Conservation (phyloP, 2,797 vertebrate genomes). For the Acipenser oxyrinchus region DNA sequence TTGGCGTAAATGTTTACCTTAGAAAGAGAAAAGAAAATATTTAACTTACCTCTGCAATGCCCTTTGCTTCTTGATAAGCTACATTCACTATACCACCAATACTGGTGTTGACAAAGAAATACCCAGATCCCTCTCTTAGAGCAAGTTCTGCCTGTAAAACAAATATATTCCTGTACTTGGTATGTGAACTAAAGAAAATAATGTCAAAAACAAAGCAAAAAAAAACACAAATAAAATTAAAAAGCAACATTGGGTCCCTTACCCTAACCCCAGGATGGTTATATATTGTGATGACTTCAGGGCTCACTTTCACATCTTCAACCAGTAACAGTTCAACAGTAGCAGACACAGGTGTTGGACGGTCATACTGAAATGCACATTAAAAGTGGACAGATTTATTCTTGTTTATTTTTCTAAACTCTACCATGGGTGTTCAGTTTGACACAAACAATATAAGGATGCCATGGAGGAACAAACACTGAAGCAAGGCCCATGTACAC, state of each 20-base stretch:
- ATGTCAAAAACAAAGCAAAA: too few species aligned
- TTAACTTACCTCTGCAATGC: constrained; percentile 60
- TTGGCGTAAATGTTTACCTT: too few species aligned
- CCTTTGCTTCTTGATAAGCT: constrained; percentile 62
- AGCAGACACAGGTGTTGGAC: constrained; percentile 63
- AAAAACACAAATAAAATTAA: neutral
- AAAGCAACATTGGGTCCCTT: constrained; percentile 15
- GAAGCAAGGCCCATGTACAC: too few species aligned
- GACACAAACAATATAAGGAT: too few species aligned
- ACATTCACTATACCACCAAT: constrained; percentile 57
- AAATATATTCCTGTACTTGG: constrained; percentile 7
- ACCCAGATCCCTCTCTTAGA: constrained; percentile 81
- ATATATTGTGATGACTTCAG: constrained; percentile 71
- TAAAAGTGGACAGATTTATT: neutral
- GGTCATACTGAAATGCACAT: constrained; percentile 54
- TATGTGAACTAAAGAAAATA: neutral
- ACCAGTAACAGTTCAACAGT: constrained; percentile 82
- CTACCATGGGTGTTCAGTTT: too few species aligned
- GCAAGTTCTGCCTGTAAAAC: constrained; percentile 65
- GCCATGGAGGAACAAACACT: too few species aligned
- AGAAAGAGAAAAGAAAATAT: neutral
- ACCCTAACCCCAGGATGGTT: constrained; percentile 83
- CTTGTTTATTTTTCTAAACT: too few species aligned
- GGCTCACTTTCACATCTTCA: constrained; percentile 79
- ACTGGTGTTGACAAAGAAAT: constrained; percentile 85